A percentile compares a stretch with the other conserved stretches of the same genome.
Evolutionary conservation across 2,888 invertebrate species (phyloP).

Genomic region (Noctua pronuba): DNA sequence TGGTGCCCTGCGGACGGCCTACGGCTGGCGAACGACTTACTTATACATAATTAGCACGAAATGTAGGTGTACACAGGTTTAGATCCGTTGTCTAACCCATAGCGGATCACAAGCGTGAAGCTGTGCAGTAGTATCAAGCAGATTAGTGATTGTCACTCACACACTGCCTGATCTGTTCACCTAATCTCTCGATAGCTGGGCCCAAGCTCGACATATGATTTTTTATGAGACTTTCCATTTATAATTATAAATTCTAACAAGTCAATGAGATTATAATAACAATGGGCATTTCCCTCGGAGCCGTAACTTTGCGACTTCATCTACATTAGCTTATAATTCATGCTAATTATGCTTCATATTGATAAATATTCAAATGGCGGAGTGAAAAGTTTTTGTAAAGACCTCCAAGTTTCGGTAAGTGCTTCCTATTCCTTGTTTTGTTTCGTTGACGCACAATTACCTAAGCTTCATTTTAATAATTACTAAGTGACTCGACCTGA

Average conservation of each 20-base stretch:
- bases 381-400: conserved; percentile 46
- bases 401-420: conserved; percentile 32
- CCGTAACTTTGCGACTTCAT: conserved; percentile 40
- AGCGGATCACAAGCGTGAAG: neutral
- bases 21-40: neutral
- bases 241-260: conserved; percentile 45
- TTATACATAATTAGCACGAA: neutral
- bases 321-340: conserved; percentile 56
- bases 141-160: neutral
- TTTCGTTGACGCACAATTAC: conserved; percentile 18
- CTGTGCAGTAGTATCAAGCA: neutral
- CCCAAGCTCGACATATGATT: neutral
- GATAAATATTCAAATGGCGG: conserved; percentile 52
- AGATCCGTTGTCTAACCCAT: neutral
- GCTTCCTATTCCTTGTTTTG: conserved; percentile 39
- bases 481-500: neutral
- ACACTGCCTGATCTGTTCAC: neutral
- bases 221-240: conserved; percentile 39
- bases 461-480: neutral
- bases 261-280: conserved; percentile 53
- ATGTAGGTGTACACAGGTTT: neutral
- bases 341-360: conserved; percentile 57
- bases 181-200: neutral
- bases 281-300: conserved; percentile 29
- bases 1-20: neutral